A percentile compares a stretch with the other conserved stretches of the same genome.
These are phyloP conservation scores for Drosophila pseudotalamancana DNA, from an alignment of 2,888 invertebrate genomes.

Conservation along the genomic window DNA sequence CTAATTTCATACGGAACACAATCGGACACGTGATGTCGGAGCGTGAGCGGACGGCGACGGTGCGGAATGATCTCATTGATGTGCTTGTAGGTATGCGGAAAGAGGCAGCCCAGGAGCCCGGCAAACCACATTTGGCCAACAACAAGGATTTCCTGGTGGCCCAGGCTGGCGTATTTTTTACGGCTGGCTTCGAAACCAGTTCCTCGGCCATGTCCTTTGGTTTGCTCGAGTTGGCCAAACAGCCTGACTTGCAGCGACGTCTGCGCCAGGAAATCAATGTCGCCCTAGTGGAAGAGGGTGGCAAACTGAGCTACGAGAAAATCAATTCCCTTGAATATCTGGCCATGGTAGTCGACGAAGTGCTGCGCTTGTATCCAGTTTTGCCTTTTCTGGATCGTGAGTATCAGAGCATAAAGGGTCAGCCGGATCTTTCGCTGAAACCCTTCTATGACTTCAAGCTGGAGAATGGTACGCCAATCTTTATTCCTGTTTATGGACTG, in stretches of 20 bases:
- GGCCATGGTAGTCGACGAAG: slow-evolving; percentile 83
- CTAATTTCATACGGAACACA: slow-evolving; percentile 81
- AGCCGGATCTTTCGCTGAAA: slow-evolving; percentile 71
- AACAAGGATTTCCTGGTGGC: slow-evolving; percentile 79
- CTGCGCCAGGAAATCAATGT: slow-evolving; percentile 84
- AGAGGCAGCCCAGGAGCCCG: slow-evolving; percentile 53
- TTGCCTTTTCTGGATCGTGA: slow-evolving; percentile 83
- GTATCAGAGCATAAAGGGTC: slow-evolving; percentile 59
- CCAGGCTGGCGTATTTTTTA: slow-evolving; percentile 82
- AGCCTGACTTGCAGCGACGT: slow-evolving; percentile 83
- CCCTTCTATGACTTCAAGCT: slow-evolving; percentile 77
- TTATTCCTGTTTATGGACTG: slow-evolving; percentile 80
- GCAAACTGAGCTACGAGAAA: slow-evolving; percentile 83
- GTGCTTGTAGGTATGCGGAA: slow-evolving; percentile 84
- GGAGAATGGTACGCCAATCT: slow-evolving; percentile 80
- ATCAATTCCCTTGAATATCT: slow-evolving; percentile 84
- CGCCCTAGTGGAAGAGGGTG: slow-evolving; percentile 77
- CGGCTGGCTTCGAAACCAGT: slow-evolving; percentile 83
- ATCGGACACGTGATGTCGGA: slow-evolving; percentile 84
- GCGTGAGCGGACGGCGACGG: slow-evolving; percentile 81
- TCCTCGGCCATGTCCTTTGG: slow-evolving; percentile 84
- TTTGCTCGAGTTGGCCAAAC: slow-evolving; percentile 83
- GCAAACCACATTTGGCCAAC: slow-evolving; percentile 53
- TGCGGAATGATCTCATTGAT: slow-evolving; percentile 85
- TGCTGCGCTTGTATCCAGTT: slow-evolving; percentile 82